phyloP scores from a whole-genome alignment of 2,888 invertebrate genomes.

The Mamestra brassicae region DNA sequence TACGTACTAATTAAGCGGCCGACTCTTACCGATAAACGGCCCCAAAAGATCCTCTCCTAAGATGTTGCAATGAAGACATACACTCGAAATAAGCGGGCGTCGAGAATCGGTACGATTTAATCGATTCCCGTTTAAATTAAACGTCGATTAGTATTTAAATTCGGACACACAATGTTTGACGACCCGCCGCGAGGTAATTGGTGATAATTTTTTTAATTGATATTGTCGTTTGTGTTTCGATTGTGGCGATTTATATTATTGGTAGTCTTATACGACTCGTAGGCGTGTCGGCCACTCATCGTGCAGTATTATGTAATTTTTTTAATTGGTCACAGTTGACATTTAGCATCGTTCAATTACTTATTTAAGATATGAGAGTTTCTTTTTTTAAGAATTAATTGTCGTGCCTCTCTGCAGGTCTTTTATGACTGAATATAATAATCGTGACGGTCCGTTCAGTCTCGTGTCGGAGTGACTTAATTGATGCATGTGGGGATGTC shows the following conservation, averaged over 20 bases:
- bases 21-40: conserved; percentile 71
- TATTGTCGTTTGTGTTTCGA: conserved; percentile 71
- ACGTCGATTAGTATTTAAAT: conserved; percentile 84
- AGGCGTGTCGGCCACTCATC: conserved; percentile 58
- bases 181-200: conserved; percentile 84
- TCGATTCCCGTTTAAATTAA: conserved; percentile 79
- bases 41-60: conserved; percentile 68
- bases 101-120: conserved; percentile 78
- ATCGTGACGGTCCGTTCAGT: conserved; percentile 59
- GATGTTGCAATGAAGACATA: conserved; percentile 84
- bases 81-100: conserved; percentile 78
- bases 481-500: conserved; percentile 64
- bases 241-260: conserved; percentile 74
- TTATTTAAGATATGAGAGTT: conserved; percentile 71
- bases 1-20: conserved; percentile 88
- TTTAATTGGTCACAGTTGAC: conserved; percentile 75
- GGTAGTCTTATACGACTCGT: conserved; percentile 49
- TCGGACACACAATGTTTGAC: conserved; percentile 79
- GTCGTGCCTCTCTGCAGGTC: conserved; percentile 65
- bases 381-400: conserved; percentile 65
- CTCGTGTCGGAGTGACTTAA: conserved; percentile 64
- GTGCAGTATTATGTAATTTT: conserved; percentile 64
- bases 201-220: conserved; percentile 85
- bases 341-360: conserved; percentile 73
- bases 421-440: conserved; percentile 70